These are phyloP conservation scores for Latheticus oryzae DNA, from an alignment of 2,888 invertebrate species.

Conservation along the genomic window DNA sequence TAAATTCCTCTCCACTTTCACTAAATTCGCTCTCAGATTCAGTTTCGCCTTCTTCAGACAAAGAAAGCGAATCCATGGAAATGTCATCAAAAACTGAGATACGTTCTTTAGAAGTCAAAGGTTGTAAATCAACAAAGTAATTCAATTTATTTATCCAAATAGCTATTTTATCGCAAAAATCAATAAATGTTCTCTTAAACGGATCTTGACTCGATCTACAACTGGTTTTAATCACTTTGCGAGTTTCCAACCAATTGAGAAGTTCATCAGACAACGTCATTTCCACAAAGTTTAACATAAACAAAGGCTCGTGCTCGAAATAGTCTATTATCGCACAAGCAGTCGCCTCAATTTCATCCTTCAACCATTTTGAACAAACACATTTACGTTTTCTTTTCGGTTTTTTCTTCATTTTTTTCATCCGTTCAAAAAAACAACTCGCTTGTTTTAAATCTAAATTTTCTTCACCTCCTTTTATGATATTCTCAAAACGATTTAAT, in stretches of 20 bases:
- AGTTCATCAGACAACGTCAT: constrained; percentile 19
- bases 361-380: background rate
- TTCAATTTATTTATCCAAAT: constrained; percentile 15
- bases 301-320: constrained; percentile 9
- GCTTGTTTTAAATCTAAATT: background rate
- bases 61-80: no score
- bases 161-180: constrained; percentile 19
- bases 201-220: constrained; percentile 3
- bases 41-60: background rate
- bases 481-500: background rate
- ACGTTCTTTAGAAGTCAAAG: constrained; percentile 3
- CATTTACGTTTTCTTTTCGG: background rate
- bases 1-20: no score
- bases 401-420: background rate
- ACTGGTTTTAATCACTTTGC: constrained; percentile 5
- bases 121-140: constrained; percentile 8
- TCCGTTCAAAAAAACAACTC: background rate
- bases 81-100: no score
- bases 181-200: constrained; percentile 2
- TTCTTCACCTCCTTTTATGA: background rate
- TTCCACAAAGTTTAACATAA: constrained; percentile 9
- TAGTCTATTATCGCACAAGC: background rate
- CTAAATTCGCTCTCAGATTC: no score
- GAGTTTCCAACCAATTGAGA: constrained; percentile 8
- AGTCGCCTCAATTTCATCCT: background rate